Base-by-base conservation (phyloP, 2,888 invertebrate genomes). In the Phaonia tiefii region DNA sequence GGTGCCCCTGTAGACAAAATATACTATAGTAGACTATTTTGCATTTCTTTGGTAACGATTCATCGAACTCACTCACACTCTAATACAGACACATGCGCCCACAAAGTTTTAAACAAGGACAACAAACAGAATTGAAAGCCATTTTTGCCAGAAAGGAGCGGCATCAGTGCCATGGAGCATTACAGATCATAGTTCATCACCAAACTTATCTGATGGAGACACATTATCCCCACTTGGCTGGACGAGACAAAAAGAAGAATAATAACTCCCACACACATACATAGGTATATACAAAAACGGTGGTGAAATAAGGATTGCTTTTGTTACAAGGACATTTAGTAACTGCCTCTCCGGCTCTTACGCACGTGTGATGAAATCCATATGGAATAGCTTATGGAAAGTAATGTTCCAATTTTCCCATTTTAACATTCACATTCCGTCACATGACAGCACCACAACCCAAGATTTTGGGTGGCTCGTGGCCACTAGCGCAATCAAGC, bases 141-240 rank as follows among this genome's bases (percentile, higher is more conserved):
- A 31, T 31, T 72, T 56, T 66, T 63, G 31, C 74, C 22, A 56
- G 51, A 37, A 75, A 31, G 15, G 10, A 13, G 17, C 54, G 3
- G 8, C 31, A 8, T 31, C 8, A 8, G 31, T 31, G 49, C 37
- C 44, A 65, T 70, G 37, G 58, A 49, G 70, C 56, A 71, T 71
- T 72, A 72, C 74, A 65, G 71, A 79, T 80, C 76, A 83, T 67
- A 81, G 81, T 80, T 84, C 83, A 83, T 79, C 84, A 80, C 75
- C 69, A 80, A 78, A 51, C 26, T 83, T 84, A 86, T 86, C 86
- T 86, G 86, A 86, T 86, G 84, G 86, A 85, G 86, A 86, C 86
- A 84, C 80, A 86, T 87, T 87, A 86, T 83, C 86, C 73, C 82
- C 86, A 84, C 84, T 82, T 84, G 86, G 84, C 69, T 86, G 85